Base-by-base conservation (phyloP, 2,888 invertebrate species). In the Dascillus cervinus region DNA sequence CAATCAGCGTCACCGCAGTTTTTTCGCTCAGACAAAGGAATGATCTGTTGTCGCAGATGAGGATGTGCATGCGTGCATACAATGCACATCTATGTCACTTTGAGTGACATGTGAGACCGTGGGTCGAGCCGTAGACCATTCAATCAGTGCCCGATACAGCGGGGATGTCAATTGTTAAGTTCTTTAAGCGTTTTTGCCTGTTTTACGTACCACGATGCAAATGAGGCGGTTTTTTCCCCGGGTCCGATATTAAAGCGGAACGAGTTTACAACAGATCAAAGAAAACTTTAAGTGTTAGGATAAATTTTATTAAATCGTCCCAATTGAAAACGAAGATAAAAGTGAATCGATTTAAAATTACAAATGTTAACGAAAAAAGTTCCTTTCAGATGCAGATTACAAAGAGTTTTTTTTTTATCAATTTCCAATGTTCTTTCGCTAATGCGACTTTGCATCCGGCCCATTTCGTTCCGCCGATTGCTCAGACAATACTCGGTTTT, bases 61-160 rank as follows among this genome's bases (percentile, higher is more conserved):
- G 45, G 39, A 43, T 45, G n/a, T n/a, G n/a, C n/a, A n/a, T n/a
- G n/a, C n/a, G 41, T 43, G 39, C 45, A 46, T 46, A 46, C 45
- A 46, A 46, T 46, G 39, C 39, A 36, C 41, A 41, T 43, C 39
- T 43, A 43, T 27, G 45, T 45, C 45, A 41, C 28, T 36, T 37
- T 45, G 45, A 43, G 41, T 46, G 45, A 46, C 45, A 24, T 37
- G 19, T 30, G 29, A 41, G 43, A 41, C 43, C 38, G 43, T 40
- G 43, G 35, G 34, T 41, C 32, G 37, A 31, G 35, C 35, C 32
- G 35, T 39, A 39, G 35, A 39, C 34, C n/a, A n/a, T n/a, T n/a
- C n/a, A n/a, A n/a, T n/a, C 39, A 39, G 32, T 15, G 35, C 34
- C 29, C 29, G 35, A 39, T 17, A 8, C 17, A 17, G 5, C 8